phyloP scores from a whole-genome alignment of 2,888 invertebrate genomes.

The Kryphioiulus occultus region DNA sequence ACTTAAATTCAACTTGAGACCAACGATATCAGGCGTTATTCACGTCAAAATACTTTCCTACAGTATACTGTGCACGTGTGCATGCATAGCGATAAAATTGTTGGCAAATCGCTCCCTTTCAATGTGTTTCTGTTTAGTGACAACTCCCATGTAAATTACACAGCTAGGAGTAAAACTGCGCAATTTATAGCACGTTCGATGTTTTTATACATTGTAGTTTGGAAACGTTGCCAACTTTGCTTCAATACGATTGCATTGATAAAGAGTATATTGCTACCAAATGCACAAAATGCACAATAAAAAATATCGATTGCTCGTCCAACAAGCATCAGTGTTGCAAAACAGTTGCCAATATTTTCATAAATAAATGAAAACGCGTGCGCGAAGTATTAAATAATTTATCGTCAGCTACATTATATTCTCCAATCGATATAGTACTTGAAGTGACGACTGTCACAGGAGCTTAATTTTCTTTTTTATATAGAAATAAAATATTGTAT shows the following conservation, averaged over 20 bases:
- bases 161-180: neutral
- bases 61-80: no score
- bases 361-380: slow-evolving; percentile 21
- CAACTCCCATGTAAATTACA: slow-evolving; percentile 36
- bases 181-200: slow-evolving; percentile 13
- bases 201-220: neutral
- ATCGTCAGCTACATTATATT: neutral
- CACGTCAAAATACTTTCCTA: neutral
- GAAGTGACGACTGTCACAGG: slow-evolving; percentile 26
- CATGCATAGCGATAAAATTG: neutral
- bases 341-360: slow-evolving; percentile 27
- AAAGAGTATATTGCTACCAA: slow-evolving; percentile 2
- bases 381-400: slow-evolving; percentile 23
- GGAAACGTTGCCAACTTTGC: neutral
- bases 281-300: neutral
- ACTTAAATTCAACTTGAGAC: no score
- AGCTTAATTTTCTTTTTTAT: neutral
- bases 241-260: neutral
- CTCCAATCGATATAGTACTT: neutral
- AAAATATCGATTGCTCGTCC: neutral
- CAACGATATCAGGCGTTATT: no score
- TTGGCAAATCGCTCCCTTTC: neutral
- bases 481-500: neutral
- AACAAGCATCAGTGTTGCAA: neutral
- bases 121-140: neutral